These are phyloP conservation scores for Saturnia pavonia DNA, from an alignment of 2,888 invertebrate species.

Conservation along the genomic window DNA sequence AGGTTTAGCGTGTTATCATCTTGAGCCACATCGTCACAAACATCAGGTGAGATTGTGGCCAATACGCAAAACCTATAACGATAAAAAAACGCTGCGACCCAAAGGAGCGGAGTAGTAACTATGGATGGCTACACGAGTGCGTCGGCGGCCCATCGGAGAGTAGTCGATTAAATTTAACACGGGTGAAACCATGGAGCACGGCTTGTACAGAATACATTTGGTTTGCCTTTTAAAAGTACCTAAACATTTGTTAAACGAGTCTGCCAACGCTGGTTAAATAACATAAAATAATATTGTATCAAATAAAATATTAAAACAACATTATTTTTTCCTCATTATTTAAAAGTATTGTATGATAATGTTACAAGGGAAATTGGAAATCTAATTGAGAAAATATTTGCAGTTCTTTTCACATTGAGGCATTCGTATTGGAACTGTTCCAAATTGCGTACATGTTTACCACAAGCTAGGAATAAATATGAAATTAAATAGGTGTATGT, in stretches of 20 bases:
- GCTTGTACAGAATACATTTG: neutral
- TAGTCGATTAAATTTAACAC: too few species aligned
- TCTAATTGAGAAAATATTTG: neutral
- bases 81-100: too few species aligned
- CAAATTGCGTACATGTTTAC: slow-evolving; percentile 62
- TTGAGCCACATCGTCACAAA: too few species aligned
- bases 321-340: neutral
- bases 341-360: neutral
- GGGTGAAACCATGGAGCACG: too few species aligned
- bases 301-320: neutral
- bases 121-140: too few species aligned
- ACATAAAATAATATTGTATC: neutral
- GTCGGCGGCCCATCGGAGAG: too few species aligned
- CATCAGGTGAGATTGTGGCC: too few species aligned
- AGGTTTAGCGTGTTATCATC: too few species aligned
- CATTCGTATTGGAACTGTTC: slow-evolving; percentile 57
- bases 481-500: slow-evolving; percentile 43
- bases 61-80: too few species aligned
- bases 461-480: slow-evolving; percentile 57
- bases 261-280: neutral
- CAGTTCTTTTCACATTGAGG: neutral
- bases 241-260: neutral
- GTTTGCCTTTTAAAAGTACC: too few species aligned
- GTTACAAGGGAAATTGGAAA: neutral
- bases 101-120: too few species aligned